Conservation (phyloP, 2,113 vertebrate genomes). For the Taxidea taxus region DNA sequence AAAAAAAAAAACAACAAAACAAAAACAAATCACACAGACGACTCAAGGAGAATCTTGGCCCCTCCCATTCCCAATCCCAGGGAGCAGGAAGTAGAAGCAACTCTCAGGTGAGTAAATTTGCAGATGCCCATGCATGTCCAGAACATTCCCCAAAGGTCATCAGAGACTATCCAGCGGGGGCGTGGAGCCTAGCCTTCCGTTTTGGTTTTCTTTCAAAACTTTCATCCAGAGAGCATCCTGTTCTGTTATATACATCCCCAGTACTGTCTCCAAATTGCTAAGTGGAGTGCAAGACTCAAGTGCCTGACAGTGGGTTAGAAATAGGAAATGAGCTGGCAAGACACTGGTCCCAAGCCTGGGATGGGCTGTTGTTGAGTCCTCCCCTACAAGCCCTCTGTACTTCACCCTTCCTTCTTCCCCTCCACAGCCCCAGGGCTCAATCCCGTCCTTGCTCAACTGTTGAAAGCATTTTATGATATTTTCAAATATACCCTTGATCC, state of each 20-base stretch:
- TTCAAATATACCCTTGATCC: neutral
- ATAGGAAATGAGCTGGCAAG: slow-evolving; percentile 6
- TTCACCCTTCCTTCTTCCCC: neutral
- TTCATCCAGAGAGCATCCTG: slow-evolving; percentile 47
- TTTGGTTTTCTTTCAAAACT: slow-evolving; percentile 42
- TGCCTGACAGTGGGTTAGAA: slow-evolving; percentile 22
- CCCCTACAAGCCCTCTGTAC: neutral
- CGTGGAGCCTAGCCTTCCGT: neutral
- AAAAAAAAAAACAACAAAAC: no score
- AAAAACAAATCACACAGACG: neutral
- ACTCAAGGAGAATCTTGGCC: neutral
- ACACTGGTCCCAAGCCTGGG: neutral
- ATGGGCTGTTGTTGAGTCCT: neutral
- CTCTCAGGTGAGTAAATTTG: slow-evolving; percentile 5
- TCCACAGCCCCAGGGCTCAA: neutral
- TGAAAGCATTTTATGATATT: neutral
- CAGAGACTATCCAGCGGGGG: neutral
- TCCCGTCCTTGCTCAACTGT: neutral
- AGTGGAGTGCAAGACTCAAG: neutral
- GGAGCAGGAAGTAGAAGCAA: neutral
- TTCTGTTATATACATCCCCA: neutral
- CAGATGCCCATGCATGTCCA: neutral
- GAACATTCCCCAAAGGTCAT: neutral
- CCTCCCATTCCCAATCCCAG: neutral
- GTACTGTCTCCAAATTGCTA: slow-evolving; percentile 25